Evolutionary conservation across 2,797 vertebrate genomes (phyloP), one percentile per base, ranked within the genome.

Genomic region (Anomalospiza imberbis): DNA sequence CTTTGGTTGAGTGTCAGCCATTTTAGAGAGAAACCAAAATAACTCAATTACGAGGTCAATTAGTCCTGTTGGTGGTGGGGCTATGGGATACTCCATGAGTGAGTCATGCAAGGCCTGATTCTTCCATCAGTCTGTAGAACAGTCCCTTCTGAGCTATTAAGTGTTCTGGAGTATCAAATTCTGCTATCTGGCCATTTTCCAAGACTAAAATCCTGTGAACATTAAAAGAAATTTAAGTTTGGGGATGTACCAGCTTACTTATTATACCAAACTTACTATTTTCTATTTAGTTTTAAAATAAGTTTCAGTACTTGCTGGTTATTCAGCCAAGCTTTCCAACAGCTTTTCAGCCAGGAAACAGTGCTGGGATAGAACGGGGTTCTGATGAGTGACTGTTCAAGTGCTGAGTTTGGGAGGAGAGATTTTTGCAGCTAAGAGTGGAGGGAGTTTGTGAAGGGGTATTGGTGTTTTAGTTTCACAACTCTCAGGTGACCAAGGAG

Each of bases 41-140:
- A 81, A 66, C 42, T 93, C 83, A 89, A 95, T 95, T 95, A 95
- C 0, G 12, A 95, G 68, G 50, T 66, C 10, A 80, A 34, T 96
- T 79, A 78, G 44, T 94, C 55, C 57, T 38, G 54, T 18, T 31
- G 26, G 14, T 13, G 57, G 28, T 58, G 72, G 36, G 26, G 10
- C 28, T 45, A 0, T 18, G 44, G 61, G 44, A 31, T 47, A 7
- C 18, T 58, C 78, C 58, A 24, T 14, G 13, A 44, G 25, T 25
- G 24, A 22, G 45, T 97, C 95, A 97, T 10, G 72, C 89, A 25
- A 99, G 97, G 38, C 98, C 98, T 3, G 99, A 99, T 96, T 99
- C 99, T 94, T 98, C 97, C 74, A 98, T 98, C 98, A 99, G 98
- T 85, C 97, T 97, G 94, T 99, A 99, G 97, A 99, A 99, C 65